phyloP scores from a whole-genome alignment of 2,888 invertebrate species.

The Nemurella pictetii region DNA sequence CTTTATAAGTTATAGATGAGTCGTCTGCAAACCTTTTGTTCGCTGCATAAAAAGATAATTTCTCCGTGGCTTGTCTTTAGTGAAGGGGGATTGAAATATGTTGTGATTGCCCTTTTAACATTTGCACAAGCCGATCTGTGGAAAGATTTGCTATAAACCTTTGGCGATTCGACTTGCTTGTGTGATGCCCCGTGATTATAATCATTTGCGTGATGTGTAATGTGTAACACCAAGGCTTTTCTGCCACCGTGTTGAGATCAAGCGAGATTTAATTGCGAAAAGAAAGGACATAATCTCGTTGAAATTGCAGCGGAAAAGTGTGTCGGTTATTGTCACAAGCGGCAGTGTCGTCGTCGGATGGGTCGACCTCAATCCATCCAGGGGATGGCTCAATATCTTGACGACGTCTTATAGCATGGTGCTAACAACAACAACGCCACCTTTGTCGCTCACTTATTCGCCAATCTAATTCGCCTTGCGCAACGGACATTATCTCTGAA shows the following conservation, averaged over 20 bases:
- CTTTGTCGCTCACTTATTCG: background rate
- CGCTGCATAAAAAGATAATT: background rate
- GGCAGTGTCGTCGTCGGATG: too few species aligned
- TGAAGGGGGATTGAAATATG: background rate
- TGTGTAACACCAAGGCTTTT: background rate
- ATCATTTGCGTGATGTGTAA: background rate
- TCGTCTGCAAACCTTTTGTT: background rate
- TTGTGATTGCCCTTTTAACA: background rate
- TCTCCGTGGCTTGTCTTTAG: background rate
- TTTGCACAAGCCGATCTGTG: background rate
- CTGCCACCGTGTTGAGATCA: background rate
- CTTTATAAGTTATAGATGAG: background rate
- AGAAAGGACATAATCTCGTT: background rate
- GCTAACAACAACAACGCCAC: too few species aligned
- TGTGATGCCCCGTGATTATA: background rate
- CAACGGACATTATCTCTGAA: background rate
- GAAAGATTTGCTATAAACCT: background rate
- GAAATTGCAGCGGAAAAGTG: background rate
- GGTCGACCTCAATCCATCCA: too few species aligned
- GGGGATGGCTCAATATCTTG: background rate
- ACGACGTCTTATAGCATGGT: background rate
- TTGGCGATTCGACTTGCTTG: background rate
- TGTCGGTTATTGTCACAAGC: background rate
- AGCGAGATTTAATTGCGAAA: background rate
- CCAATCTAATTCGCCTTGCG: background rate